These are phyloP conservation scores for Papilio protenor DNA, from an alignment of 2,888 invertebrate species.

Conservation along the genomic window DNA sequence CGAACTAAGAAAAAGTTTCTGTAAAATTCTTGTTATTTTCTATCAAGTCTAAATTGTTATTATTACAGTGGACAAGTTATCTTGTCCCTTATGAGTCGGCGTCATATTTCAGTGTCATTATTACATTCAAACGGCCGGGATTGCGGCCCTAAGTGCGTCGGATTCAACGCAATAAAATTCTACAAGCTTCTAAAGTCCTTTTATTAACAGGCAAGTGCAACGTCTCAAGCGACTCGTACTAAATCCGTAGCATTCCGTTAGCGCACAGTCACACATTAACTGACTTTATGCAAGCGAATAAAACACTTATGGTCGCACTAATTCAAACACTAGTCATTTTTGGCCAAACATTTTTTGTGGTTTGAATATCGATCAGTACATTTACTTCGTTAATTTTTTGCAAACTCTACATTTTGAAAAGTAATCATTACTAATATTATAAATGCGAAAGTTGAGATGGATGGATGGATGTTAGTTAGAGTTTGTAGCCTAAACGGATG, in stretches of 20 bases:
- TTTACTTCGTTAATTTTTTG: too few relatives aligned
- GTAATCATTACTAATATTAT: too few relatives aligned
- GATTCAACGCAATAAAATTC: conserved; percentile 44
- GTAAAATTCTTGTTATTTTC: conserved; percentile 9
- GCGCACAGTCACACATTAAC: conserved; percentile 39
- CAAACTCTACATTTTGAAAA: too few relatives aligned
- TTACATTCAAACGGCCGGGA: conserved; percentile 37
- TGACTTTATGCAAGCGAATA: conserved; percentile 25
- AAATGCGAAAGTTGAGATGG: too few relatives aligned
- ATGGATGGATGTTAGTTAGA: too few relatives aligned
- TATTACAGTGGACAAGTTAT: conserved; percentile 24
- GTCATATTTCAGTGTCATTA: conserved; percentile 43
- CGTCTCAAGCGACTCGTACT: conserved; percentile 40
- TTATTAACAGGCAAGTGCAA: conserved; percentile 43
- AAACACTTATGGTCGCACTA: background rate
- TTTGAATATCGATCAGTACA: too few relatives aligned
- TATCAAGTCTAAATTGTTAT: conserved; percentile 22
- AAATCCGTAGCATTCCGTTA: conserved; percentile 43
- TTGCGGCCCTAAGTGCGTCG: conserved; percentile 38
- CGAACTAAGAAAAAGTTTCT: background rate
- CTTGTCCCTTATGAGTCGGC: conserved; percentile 35
- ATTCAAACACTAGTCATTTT: background rate
- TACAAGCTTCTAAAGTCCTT: conserved; percentile 42
- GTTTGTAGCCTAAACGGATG: too few relatives aligned
- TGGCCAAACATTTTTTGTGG: background rate